Evolutionary conservation across 2,888 invertebrate species (phyloP), one percentile per base, ranked within the genome.

Genomic region (Exephanes ischioxanthus): DNA sequence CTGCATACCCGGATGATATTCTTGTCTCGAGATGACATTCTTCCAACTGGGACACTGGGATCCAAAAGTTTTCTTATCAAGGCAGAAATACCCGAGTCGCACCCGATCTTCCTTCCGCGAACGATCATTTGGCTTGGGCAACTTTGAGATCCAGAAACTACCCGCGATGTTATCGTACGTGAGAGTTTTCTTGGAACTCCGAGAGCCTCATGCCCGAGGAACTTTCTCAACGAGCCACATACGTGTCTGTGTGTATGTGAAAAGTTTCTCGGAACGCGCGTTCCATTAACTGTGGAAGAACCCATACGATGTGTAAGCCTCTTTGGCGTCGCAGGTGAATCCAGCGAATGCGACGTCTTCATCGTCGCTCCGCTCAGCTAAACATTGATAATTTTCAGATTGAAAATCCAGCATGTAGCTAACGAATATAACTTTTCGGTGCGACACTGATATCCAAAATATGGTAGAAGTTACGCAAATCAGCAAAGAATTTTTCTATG

Each of bases 21-120:
- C 45, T 16, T 67, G 16, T 41, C 9, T 11, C n/a, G 41, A 37
- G 37, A 67, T 9, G 58, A 41, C 66, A 16, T 67, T 19, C 66
- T 9, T 67, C 41, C 11, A 67, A 67, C 19, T 67, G 41, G 66
- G n/a, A 37, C 41, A 37, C 66, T 19, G 37, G 11, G n/a, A 41
- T 19, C 37, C 3, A 37, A 66, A 66, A 67, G 9, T 67, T 41
- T 67, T n/a, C 66, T 41, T 67, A 37, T 41, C 66, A 37, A n/a
- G 33, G 33, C 41, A n/a, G 41, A 41, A 67, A 37, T 22, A 41
- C 16, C n/a, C 66, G 66, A 6, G 6, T 19, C 66, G 11, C 19
- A 16, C 37, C 41, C 3, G 11, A 5, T 48, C 9, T 68, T 48
- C 22, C 22, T 30, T 37, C 45, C 22, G 14, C 7, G 58, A 58